These are phyloP conservation scores for Silurus glanis DNA, from an alignment of 2,113 vertebrate genomes.

Conservation along the genomic window DNA sequence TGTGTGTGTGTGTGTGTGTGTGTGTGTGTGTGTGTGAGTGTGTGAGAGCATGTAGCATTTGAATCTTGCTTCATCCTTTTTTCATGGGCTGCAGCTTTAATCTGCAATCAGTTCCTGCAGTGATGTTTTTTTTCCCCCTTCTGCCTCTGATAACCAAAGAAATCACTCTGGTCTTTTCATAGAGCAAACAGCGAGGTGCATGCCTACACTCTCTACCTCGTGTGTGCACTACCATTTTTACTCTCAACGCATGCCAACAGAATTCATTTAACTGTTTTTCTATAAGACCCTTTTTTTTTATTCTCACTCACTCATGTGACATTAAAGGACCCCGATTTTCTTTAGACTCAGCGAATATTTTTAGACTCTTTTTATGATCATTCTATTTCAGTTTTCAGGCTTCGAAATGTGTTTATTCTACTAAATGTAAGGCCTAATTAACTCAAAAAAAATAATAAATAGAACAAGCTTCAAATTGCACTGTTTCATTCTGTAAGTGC, in stretches of 20 bases:
- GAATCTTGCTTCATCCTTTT: constrained; percentile 35
- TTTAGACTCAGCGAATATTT: background rate
- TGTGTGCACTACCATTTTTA: constrained; percentile 1
- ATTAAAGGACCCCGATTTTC: background rate
- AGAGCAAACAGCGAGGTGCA: background rate
- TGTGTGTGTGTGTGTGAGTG: constrained; percentile 30
- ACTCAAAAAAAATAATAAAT: background rate
- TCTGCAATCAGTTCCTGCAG: constrained; percentile 33
- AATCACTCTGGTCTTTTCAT: constrained; percentile 22
- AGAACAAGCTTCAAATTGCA: constrained; percentile 4
- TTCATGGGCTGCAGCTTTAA: constrained; percentile 36
- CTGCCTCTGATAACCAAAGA: constrained; percentile 30
- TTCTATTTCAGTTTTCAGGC: background rate
- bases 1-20: constrained; percentile 33
- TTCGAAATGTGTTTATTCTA: constrained; percentile 1
- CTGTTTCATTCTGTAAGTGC: constrained; percentile 22
- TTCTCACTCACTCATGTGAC: background rate
- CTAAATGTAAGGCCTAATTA: constrained; percentile 6
- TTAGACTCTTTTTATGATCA: background rate
- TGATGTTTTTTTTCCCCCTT: background rate
- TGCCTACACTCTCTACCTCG: constrained; percentile 8
- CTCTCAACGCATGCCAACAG: background rate
- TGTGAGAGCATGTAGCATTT: constrained; percentile 46
- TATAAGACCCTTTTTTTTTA: background rate
- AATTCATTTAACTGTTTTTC: background rate